A percentile compares a stretch with the other conserved stretches of the same genome.
phyloP scores from a whole-genome alignment of 1,140 invertebrate species.

The Lerema accius region DNA sequence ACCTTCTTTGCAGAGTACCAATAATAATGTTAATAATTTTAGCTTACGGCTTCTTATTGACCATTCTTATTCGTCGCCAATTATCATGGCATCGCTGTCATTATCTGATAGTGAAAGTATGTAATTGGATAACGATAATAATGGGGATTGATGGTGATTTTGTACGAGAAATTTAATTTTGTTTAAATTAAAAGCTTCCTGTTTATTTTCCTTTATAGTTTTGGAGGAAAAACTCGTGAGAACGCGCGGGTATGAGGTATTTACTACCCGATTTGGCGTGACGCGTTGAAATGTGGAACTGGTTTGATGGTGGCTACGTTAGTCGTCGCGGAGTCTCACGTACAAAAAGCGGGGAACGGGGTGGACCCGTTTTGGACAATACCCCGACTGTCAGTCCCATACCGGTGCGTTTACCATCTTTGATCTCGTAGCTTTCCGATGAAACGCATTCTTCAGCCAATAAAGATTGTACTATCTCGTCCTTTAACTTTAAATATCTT shows the following conservation, averaged over 20 bases:
- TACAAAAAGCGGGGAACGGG: constrained; percentile 72
- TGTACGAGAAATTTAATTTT: constrained; percentile 44
- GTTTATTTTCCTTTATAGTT: constrained; percentile 6
- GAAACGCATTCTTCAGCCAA: constrained; percentile 24
- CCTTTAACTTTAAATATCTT: too few species aligned
- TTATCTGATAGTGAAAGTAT: constrained; percentile 67
- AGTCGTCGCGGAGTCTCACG: constrained; percentile 76
- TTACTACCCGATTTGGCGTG: constrained; percentile 76
- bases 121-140: constrained; percentile 53
- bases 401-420: constrained; percentile 63
- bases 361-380: constrained; percentile 75
- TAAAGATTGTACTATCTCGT: background rate
- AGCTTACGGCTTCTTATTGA: constrained; percentile 44
- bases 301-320: constrained; percentile 77
- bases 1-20: constrained; percentile 52
- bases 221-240: constrained; percentile 50
- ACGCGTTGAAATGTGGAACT: constrained; percentile 72
- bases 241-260: constrained; percentile 63
- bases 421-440: constrained; percentile 43
- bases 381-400: constrained; percentile 70
- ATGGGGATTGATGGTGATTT: constrained; percentile 29
- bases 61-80: constrained; percentile 55
- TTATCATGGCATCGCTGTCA: constrained; percentile 60
- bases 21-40: constrained; percentile 69
- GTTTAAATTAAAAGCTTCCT: constrained; percentile 23